Conservation (phyloP, 1,140 invertebrate species). For the Hyphantria cunea region DNA sequence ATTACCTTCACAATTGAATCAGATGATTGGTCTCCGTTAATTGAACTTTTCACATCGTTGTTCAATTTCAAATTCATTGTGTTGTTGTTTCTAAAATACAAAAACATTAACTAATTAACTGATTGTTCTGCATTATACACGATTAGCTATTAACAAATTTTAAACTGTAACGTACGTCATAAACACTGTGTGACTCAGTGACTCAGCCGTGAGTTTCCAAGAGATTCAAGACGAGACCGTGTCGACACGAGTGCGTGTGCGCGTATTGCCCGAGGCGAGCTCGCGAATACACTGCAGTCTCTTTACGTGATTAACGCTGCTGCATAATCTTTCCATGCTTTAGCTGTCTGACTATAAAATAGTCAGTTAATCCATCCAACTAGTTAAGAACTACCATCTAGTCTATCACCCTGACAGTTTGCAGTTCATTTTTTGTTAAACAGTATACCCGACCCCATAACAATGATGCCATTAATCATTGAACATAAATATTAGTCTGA, state of each 20-base stretch:
- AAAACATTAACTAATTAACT: constrained; percentile 11
- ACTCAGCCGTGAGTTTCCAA: background rate
- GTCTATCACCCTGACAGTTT: constrained; percentile 45
- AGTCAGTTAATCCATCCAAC: constrained; percentile 52
- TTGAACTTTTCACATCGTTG: constrained; percentile 65
- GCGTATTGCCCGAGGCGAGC: constrained; percentile 45
- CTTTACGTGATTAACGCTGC: constrained; percentile 46
- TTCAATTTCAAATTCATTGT: constrained; percentile 73
- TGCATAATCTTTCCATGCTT: constrained; percentile 65
- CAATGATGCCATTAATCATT: constrained; percentile 71
- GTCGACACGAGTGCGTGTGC: constrained; percentile 51
- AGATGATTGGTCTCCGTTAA: constrained; percentile 45
- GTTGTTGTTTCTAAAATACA: constrained; percentile 43
- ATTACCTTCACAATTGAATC: constrained; percentile 62
- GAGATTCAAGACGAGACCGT: background rate
- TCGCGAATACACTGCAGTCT: constrained; percentile 54
- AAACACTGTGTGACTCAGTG: constrained; percentile 26
- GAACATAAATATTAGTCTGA: constrained; percentile 63
- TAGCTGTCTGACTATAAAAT: constrained; percentile 62
- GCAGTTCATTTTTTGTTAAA: constrained; percentile 31
- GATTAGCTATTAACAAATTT: too few species aligned
- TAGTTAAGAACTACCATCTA: constrained; percentile 40
- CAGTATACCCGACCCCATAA: constrained; percentile 36
- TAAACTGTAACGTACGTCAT: constrained; percentile 10
- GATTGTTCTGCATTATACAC: too few species aligned